Conservation (phyloP, 1,140 invertebrate species). For the Latrodectus geometricus region DNA sequence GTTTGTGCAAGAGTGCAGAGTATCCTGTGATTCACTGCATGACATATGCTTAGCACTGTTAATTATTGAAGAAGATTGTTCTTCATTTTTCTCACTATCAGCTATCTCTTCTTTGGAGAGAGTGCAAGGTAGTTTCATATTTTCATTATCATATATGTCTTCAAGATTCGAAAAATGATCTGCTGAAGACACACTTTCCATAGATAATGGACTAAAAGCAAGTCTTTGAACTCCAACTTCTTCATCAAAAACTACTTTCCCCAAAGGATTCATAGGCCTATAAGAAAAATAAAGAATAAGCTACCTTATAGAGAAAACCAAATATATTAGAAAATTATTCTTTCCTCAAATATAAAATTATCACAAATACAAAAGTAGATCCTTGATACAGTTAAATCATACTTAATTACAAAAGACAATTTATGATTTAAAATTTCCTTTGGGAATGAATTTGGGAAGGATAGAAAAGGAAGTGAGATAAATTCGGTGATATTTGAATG, state of each 20-base stretch:
- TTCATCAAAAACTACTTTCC: conserved; percentile 5
- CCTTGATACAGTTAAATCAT: too few species aligned
- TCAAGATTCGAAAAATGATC: not conserved
- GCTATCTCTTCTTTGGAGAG: not conserved
- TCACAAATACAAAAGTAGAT: too few species aligned
- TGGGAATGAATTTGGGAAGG: too few species aligned
- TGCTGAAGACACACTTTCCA: not conserved
- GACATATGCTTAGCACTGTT: conserved; percentile 35
- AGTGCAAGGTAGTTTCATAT: not conserved
- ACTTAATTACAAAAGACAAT: too few species aligned
- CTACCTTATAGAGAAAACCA: not conserved
- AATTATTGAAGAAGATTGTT: conserved; percentile 25
- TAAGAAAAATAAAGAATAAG: conserved; percentile 2
- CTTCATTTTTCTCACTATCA: conserved; percentile 21
- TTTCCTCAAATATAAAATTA: too few species aligned
- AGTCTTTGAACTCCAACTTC: not conserved
- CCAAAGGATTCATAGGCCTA: conserved; percentile 54
- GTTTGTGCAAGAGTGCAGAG: conserved; percentile 50
- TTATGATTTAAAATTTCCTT: too few species aligned
- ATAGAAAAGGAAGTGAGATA: too few species aligned
- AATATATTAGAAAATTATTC: not conserved
- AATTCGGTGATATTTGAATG: too few species aligned
- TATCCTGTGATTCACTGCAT: conserved; percentile 49
- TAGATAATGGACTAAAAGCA: conserved; percentile 22
- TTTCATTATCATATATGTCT: not conserved